Conservation (phyloP, 2,797 vertebrate species). For the Arremon aurantiirostris region DNA sequence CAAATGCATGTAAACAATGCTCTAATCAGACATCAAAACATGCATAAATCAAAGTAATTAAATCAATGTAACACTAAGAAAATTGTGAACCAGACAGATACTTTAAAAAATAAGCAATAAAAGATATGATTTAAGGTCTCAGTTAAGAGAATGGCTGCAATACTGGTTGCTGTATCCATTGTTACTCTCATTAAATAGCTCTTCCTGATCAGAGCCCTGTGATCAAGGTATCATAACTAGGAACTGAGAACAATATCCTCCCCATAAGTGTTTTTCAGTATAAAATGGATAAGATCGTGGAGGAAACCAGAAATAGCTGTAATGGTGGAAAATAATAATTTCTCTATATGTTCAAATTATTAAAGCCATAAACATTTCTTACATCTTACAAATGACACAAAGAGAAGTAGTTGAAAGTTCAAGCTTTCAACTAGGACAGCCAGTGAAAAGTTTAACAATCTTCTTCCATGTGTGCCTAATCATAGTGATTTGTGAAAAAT, state of each 20-base stretch:
- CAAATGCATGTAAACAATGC: conserved; percentile 24
- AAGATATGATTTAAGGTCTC: background rate
- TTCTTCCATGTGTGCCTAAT: background rate
- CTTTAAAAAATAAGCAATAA: background rate
- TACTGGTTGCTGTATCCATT: background rate
- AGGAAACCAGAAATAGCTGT: background rate
- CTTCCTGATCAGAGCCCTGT: background rate
- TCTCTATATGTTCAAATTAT: background rate
- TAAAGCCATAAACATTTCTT: background rate
- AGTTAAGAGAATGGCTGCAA: background rate
- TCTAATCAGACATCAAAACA: conserved; percentile 55
- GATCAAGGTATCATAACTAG: background rate
- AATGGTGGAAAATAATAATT: background rate
- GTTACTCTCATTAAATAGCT: background rate
- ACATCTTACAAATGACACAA: background rate
- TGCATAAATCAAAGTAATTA: conserved; percentile 50
- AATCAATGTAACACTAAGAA: conserved; percentile 26
- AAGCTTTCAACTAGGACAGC: background rate
- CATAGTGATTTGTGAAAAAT: background rate
- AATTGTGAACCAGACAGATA: conserved; percentile 2
- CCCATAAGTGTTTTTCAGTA: background rate
- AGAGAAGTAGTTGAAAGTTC: background rate
- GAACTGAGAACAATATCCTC: background rate
- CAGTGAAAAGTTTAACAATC: background rate
- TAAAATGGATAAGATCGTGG: background rate